phyloP scores from a whole-genome alignment of 2,113 vertebrate species.

The Cricetomys ansorgei region DNA sequence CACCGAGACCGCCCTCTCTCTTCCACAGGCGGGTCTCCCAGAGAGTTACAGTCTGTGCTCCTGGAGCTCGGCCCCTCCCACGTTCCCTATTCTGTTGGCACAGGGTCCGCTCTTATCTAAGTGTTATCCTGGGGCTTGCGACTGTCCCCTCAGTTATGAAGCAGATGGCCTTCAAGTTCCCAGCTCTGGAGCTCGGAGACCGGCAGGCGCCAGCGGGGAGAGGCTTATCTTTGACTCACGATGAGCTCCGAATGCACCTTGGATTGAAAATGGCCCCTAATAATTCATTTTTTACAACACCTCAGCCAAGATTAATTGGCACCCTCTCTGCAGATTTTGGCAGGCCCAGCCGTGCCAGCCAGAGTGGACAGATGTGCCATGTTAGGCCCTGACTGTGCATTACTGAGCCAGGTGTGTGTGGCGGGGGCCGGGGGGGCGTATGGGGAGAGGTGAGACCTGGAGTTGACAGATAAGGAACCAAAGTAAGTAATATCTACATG shows the following conservation, averaged over 20 bases:
- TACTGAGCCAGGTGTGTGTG: neutral
- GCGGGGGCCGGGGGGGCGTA: no score
- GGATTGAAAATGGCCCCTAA: neutral
- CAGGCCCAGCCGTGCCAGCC: fast-evolving
- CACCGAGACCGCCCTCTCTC: neutral
- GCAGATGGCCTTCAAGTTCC: neutral
- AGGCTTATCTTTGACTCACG: neutral
- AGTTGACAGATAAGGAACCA: neutral
- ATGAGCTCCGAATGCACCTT: neutral
- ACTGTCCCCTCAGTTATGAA: neutral
- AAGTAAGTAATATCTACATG: fast-evolving
- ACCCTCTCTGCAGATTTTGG: neutral
- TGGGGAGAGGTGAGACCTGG: neutral
- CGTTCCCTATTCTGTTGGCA: neutral
- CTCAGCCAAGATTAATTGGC: fast-evolving
- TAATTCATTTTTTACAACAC: neutral
- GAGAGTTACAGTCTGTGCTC: neutral
- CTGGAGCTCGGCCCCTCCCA: neutral
- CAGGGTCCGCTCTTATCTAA: neutral
- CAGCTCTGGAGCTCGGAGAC: neutral
- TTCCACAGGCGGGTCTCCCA: neutral
- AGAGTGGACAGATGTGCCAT: neutral
- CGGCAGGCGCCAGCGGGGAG: neutral
- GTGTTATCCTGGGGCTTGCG: neutral
- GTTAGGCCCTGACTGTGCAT: fast-evolving